Conservation (phyloP, 1,140 invertebrate genomes). For the Ceratina japonica region DNA sequence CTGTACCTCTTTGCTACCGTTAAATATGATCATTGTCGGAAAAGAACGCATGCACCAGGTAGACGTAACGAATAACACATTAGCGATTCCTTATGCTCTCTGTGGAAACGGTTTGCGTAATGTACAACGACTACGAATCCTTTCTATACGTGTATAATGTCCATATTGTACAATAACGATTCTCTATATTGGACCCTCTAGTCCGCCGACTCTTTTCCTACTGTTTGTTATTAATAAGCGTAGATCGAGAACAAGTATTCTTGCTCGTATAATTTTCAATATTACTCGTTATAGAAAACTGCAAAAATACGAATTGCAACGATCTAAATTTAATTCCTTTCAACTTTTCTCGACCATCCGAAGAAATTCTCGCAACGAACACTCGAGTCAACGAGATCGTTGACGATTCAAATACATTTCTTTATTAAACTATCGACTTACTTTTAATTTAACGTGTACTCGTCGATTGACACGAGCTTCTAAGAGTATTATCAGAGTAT, state of each 20-base stretch:
- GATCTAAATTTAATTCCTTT: too few relatives aligned
- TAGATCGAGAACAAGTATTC: conserved; percentile 26
- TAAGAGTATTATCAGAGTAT: conserved; percentile 23
- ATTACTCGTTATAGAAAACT: conserved; percentile 19
- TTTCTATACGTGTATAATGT: conserved; percentile 6
- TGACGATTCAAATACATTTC: too few relatives aligned
- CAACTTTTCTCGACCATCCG: too few relatives aligned
- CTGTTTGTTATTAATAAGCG: conserved; percentile 32
- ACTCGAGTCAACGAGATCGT: too few relatives aligned
- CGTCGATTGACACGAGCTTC: conserved; percentile 22
- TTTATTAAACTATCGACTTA: too few relatives aligned
- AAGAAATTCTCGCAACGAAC: too few relatives aligned
- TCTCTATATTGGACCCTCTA: conserved; percentile 48
- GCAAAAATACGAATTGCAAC: too few relatives aligned
- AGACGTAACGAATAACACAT: conserved; percentile 31
- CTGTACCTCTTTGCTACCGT: conserved; percentile 36
- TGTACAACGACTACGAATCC: conserved; percentile 26
- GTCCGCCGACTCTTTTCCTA: conserved; percentile 48
- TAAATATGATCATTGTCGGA: conserved; percentile 36
- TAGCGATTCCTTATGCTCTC: conserved; percentile 29
- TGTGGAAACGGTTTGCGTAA: conserved; percentile 32
- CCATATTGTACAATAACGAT: conserved; percentile 27
- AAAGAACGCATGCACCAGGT: conserved; percentile 45
- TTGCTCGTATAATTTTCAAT: conserved; percentile 14
- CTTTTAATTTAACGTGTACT: not conserved